Evolutionary conservation across 2,888 invertebrate genomes (phyloP).

Genomic region (Tenthredo amoena): DNA sequence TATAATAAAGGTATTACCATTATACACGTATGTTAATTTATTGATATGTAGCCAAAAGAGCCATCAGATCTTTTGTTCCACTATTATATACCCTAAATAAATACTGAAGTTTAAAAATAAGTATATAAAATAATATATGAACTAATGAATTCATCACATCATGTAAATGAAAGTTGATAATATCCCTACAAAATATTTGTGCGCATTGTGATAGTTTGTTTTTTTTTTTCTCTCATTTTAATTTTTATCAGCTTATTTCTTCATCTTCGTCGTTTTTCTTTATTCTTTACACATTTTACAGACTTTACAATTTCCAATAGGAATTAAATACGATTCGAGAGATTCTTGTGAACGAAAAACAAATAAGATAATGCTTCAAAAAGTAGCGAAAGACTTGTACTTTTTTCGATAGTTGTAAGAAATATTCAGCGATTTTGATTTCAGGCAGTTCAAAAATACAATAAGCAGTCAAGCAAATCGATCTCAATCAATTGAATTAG

Average conservation of each 20-base stretch:
- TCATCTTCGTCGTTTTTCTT: background rate
- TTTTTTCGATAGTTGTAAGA: background rate
- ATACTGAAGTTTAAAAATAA: background rate
- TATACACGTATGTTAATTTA: background rate
- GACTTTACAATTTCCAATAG: background rate
- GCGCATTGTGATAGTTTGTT: conserved; percentile 22
- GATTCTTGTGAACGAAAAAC: background rate
- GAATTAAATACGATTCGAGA: background rate
- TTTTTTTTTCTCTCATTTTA: background rate
- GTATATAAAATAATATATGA: background rate
- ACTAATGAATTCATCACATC: background rate
- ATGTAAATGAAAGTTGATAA: background rate
- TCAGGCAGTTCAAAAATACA: background rate
- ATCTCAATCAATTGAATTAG: background rate
- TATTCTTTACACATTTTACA: conserved; percentile 8
- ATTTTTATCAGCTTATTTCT: background rate
- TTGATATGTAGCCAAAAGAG: conserved; percentile 45
- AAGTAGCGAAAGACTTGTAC: background rate
- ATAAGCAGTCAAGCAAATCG: background rate
- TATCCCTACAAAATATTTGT: background rate
- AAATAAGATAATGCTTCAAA: background rate
- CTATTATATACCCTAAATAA: background rate
- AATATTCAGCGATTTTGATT: background rate
- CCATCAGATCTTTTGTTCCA: conserved; percentile 33
- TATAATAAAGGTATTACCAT: background rate